Evolutionary conservation across 2,113 vertebrate species (phyloP), one percentile per base, ranked within the genome.

Genomic region (Xyliphius kryptos): DNA sequence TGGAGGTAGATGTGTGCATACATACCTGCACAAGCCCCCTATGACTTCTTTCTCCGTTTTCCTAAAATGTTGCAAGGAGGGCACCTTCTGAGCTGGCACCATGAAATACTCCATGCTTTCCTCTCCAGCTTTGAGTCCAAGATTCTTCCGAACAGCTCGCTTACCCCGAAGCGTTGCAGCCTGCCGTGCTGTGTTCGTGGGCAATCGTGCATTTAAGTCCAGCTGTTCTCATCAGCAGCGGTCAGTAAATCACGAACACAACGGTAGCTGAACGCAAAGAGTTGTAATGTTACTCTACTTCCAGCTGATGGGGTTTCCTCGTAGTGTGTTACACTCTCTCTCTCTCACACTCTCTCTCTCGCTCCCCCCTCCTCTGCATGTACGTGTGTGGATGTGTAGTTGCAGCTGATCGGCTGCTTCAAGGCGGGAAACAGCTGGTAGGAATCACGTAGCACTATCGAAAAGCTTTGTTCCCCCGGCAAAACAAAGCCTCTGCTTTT

Each of bases 371-470:
- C 73, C 78, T 81, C 83, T 88, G 86, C 75, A 74, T 79, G 79
- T 78, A 79, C 75, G 74, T 81, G 83, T 71, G 75, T 73, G 80
- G 76, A 87, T 86, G 87, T 85, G 82, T 81, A 76, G 79, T 85
- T 84, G 89, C 89, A 92, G 90, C 90, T 91, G 92, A 90, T 92
- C 87, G 84, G 86, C 87, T 92, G 87, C 88, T 91, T 89, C 91
- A 91, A 93, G 92, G 93, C 93, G 93, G 93, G 93, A 95, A 95
- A 96, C 93, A 96, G 93, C 93, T 96, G 93, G 92, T 91, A 83
- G 87, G 88, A 91, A 86, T 86, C 83, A 89, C 87, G 82, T 82
- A 89, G 87, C 90, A 82, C 87, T 80, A 80, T 80, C 81, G 74
- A 86, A 83, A 86, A 79, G 77, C 89, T 88, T 90, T 86, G 88